These are phyloP conservation scores for Acrocephalus kingi DNA, from an alignment of 2,113 vertebrate genomes.

Conservation along the genomic window DNA sequence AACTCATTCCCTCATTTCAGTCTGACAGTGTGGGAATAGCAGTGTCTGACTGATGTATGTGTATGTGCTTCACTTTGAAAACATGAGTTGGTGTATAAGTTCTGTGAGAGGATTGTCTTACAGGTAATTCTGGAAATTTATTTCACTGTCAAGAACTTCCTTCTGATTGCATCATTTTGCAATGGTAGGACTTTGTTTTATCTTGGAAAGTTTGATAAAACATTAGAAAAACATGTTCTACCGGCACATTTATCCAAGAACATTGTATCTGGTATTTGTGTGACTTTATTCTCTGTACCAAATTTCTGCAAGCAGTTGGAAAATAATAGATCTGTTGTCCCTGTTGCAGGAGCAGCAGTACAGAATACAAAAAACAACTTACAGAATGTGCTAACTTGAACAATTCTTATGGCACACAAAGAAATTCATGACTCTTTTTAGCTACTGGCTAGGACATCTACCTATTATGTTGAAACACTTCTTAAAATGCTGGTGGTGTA, in stretches of 20 bases:
- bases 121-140: not conserved
- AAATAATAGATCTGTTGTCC: conserved; percentile 18
- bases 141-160: not conserved
- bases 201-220: not conserved
- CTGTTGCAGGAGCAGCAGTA: not conserved
- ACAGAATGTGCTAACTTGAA: conserved; percentile 28
- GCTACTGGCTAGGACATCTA: not conserved
- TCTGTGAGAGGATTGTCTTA: not conserved
- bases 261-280: not conserved
- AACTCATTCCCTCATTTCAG: not conserved
- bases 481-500: not conserved
- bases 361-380: not conserved
- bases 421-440: not conserved
- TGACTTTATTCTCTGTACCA: not conserved
- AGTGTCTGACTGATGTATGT: not conserved
- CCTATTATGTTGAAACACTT: not conserved
- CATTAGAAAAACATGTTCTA: not conserved
- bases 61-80: not conserved
- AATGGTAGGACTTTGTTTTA: not conserved
- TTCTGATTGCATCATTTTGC: not conserved
- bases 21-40: not conserved
- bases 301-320: not conserved
- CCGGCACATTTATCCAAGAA: not conserved
- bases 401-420: not conserved
- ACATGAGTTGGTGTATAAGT: not conserved